Evolutionary conservation across 2,113 vertebrate genomes (phyloP).

Genomic region (Mirza zaza): DNA sequence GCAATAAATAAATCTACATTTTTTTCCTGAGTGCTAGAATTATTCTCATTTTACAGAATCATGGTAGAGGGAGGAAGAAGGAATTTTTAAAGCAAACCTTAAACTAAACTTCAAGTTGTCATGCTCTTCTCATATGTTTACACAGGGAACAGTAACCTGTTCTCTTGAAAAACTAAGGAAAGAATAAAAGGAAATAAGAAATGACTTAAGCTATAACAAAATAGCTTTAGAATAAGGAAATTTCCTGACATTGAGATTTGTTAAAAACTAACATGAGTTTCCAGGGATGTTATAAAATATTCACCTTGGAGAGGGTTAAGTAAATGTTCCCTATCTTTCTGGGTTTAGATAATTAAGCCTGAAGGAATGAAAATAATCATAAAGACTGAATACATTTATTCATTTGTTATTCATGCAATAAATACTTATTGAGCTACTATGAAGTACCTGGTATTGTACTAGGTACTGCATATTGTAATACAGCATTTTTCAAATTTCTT

Average conservation of each 20-base stretch:
- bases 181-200: conserved; percentile 63
- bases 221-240: conserved; percentile 39
- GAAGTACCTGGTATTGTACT: background rate
- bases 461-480: background rate
- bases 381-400: background rate
- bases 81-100: background rate
- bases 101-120: conserved; percentile 28
- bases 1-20: conserved; percentile 16
- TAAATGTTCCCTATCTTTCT: conserved; percentile 23
- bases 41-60: background rate
- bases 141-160: background rate
- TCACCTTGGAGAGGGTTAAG: conserved; percentile 41
- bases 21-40: background rate
- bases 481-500: conserved; percentile 35
- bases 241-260: conserved; percentile 66
- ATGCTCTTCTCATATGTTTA: background rate
- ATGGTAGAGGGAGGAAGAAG: background rate
- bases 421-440: background rate
- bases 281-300: conserved; percentile 36
- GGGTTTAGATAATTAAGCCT: background rate
- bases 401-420: background rate
- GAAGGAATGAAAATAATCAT: background rate
- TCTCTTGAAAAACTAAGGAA: conserved; percentile 37
- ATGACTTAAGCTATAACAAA: conserved; percentile 61
- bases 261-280: conserved; percentile 23